A percentile compares a stretch with the other conserved stretches of the same genome.
These are phyloP conservation scores for Drosophila diplacantha DNA, from an alignment of 2,888 invertebrate species.

Conservation along the genomic window DNA sequence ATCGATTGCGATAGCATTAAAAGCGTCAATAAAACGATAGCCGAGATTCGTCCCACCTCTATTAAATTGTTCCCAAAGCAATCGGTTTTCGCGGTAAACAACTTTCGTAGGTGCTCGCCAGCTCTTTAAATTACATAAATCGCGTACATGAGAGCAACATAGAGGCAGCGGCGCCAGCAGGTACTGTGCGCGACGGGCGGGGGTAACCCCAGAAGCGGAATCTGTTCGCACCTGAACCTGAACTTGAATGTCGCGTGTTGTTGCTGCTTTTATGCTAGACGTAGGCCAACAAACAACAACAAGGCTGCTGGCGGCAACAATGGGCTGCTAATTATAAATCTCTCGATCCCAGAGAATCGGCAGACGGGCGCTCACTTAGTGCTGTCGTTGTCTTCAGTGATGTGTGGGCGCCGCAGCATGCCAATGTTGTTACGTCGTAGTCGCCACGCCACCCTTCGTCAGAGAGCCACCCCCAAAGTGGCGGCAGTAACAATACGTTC, in stretches of 20 bases:
- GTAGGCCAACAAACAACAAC: conserved; percentile 55
- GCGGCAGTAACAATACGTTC: conserved; percentile 19
- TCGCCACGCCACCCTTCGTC: conserved; percentile 31
- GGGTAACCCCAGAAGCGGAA: conserved; percentile 32
- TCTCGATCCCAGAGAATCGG: conserved; percentile 54
- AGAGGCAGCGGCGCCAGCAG: conserved; percentile 2
- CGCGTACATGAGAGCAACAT: conserved; percentile 8
- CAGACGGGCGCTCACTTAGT: conserved; percentile 54
- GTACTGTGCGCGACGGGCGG: conserved; percentile 10
- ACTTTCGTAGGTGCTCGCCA: conserved; percentile 12
- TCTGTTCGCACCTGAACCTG: conserved; percentile 39
- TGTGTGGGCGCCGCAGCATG: conserved; percentile 57
- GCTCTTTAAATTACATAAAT: conserved; percentile 23
- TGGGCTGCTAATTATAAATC: conserved; percentile 68
- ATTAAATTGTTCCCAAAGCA: conserved; percentile 6
- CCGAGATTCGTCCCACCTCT: conserved; percentile 11
- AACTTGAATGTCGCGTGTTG: conserved; percentile 58
- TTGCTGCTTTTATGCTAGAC: conserved; percentile 39
- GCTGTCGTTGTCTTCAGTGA: conserved; percentile 14
- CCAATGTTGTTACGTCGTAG: conserved; percentile 61
- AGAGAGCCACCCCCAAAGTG: conserved; percentile 28
- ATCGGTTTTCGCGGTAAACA: conserved; percentile 27
- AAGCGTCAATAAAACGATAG: background rate
- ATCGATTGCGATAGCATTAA: background rate
- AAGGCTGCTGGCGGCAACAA: conserved; percentile 63